Evolutionary conservation across 2,888 invertebrate species (phyloP).

Genomic region (Chalcosyrphus nemorum): DNA sequence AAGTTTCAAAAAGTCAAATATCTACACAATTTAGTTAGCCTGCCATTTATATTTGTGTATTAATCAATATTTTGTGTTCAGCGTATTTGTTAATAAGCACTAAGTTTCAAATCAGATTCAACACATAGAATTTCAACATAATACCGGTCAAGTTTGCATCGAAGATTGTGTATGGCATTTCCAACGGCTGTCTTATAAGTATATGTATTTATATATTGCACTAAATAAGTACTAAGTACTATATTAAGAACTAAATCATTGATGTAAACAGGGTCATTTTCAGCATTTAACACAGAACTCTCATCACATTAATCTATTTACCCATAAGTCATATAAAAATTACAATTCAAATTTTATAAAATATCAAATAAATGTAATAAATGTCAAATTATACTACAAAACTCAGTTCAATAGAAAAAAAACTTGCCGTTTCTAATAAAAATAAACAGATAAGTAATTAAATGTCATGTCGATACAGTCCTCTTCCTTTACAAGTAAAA

Average conservation of each 20-base stretch:
- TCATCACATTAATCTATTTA: neutral
- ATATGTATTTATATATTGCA: too few relatives aligned
- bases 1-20: neutral
- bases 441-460: neutral
- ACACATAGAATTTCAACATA: neutral
- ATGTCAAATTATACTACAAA: neutral
- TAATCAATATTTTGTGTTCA: neutral
- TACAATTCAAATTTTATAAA: neutral
- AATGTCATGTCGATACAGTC: slow-evolving; percentile 24
- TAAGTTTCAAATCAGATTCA: neutral
- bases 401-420: neutral
- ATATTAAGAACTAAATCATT: neutral
- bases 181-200: too few relatives aligned
- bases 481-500: neutral
- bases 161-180: too few relatives aligned
- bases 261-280: neutral
- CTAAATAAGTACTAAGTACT: too few relatives aligned
- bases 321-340: neutral
- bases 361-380: slow-evolving; percentile 1
- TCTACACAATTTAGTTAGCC: slow-evolving; percentile 39
- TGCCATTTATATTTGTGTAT: neutral
- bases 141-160: neutral
- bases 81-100: neutral
- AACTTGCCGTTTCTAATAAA: neutral
- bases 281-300: neutral